Percentiles rank a stretch among this genome's conserved stretches.
Evolutionary conservation across 2,888 invertebrate species (phyloP).

Genomic region (Hyalella azteca): DNA sequence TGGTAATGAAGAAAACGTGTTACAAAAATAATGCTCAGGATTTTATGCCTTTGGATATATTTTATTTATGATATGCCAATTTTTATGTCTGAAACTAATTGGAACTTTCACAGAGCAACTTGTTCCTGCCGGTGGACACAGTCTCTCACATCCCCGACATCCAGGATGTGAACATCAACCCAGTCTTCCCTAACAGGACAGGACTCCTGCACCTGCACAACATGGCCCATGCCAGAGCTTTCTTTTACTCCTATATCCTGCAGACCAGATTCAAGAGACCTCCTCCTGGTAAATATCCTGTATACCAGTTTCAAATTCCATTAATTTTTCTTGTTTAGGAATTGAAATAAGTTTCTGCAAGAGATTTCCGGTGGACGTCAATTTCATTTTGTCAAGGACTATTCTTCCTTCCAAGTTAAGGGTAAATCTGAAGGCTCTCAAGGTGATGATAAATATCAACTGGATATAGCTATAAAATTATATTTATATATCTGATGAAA

Average conservation of each 20-base stretch:
- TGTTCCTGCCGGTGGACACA: conserved; percentile 81
- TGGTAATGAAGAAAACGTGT: neutral
- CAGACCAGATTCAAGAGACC: conserved; percentile 89
- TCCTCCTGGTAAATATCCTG: conserved; percentile 42
- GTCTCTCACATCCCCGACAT: conserved; percentile 92
- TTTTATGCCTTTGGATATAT: neutral
- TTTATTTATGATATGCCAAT: no score
- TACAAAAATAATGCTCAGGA: neutral
- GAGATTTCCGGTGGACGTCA: no score
- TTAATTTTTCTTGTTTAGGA: no score
- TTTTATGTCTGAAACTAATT: no score
- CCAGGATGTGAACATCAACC: conserved; percentile 91
- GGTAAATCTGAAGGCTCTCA: no score
- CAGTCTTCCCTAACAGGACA: conserved; percentile 92
- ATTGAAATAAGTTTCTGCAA: no score
- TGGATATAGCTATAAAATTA: no score
- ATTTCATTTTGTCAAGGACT: no score
- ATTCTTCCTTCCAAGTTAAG: no score
- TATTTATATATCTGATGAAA: no score
- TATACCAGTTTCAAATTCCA: no score
- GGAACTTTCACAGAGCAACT: conserved; percentile 67
- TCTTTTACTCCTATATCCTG: conserved; percentile 93
- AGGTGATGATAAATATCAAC: no score
- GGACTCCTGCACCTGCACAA: conserved; percentile 91
- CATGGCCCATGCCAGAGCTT: conserved; percentile 93